Evolutionary conservation across 2,888 invertebrate species (phyloP).

Genomic region (Noctua janthina): DNA sequence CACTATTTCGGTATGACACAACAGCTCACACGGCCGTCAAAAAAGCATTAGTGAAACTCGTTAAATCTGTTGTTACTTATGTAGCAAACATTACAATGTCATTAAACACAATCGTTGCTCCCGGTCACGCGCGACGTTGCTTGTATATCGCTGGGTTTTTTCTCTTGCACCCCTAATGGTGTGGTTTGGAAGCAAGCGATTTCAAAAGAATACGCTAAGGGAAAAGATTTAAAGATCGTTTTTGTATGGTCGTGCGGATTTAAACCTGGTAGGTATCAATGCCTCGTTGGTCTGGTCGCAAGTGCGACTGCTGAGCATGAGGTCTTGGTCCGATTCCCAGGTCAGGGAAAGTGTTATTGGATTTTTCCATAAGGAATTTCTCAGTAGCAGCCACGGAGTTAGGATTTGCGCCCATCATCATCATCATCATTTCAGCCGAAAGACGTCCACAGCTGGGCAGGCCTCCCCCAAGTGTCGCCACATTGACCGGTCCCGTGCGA

Average conservation of each 20-base stretch:
- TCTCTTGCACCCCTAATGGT: conserved; percentile 75
- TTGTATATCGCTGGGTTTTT: conserved; percentile 79
- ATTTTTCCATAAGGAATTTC: too few species aligned
- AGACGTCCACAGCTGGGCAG: too few species aligned
- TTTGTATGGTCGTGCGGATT: not conserved
- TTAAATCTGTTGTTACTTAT: conserved; percentile 54
- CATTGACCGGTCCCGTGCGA: too few species aligned
- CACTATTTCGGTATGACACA: not conserved
- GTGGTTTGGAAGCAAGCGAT: conserved; percentile 60
- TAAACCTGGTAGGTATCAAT: too few species aligned
- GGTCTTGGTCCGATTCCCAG: too few species aligned
- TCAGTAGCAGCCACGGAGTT: too few species aligned
- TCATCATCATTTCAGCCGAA: too few species aligned
- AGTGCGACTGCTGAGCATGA: too few species aligned
- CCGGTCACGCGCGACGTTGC: conserved; percentile 79
- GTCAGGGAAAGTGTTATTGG: too few species aligned
- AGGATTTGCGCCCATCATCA: too few species aligned
- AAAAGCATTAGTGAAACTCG: conserved; percentile 59
- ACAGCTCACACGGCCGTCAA: conserved; percentile 16
- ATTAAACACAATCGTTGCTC: conserved; percentile 75
- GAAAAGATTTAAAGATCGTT: not conserved
- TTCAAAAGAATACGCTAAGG: not conserved
- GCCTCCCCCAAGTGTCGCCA: too few species aligned
- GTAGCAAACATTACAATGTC: conserved; percentile 80
- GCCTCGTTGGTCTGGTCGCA: too few species aligned